Evolutionary conservation across 2,888 invertebrate species (phyloP), one percentile per base, ranked within the genome.

Genomic region (Brachypalpus laphriformis): DNA sequence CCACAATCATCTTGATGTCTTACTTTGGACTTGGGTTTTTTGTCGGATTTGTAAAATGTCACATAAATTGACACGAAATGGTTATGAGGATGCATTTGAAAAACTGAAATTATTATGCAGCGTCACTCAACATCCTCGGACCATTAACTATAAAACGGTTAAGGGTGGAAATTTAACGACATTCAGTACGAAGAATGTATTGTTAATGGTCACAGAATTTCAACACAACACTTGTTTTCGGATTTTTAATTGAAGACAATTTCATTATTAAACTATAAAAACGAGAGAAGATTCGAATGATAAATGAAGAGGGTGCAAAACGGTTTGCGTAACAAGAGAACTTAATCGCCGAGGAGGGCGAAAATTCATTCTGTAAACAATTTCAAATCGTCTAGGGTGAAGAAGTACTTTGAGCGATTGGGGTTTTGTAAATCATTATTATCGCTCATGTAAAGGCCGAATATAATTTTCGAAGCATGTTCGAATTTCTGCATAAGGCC

Each of bases 211-310:
- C 81, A 76, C 81, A 76, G 51, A 70, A 78, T 85, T 85, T 85
- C 75, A 71, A 75, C 80, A 65, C 75, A 76, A 85, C 85, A 85
- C 85, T 85, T 85, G 85, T 85, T 85, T 81, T 80, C 28, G 70
- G 59, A 80, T 80, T 80, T 85, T 85, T 85, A 85, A 85, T 85
- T 85, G 85, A 85, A 81, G 85, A 85, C 85, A 85, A 85, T 85
- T 85, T 85, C 81, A 85, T 85, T 85, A 81, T 76, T 40, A 76
- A 85, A 81, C 85, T 85, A 71, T 76, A 71, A 80, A 66, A 76
- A 65, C 54, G 45, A 57, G 47, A 31, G 59, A 66, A 45, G 71
- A 82, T 59, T 31, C 22, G 40, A 75, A 70, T 80, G 85, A 76
- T 85, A 81, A 85, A 85, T 85, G 75, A 76, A 70, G 75, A 81